Evolutionary conservation across 2,888 invertebrate species (phyloP).

Genomic region (Azorinus chamasolen): DNA sequence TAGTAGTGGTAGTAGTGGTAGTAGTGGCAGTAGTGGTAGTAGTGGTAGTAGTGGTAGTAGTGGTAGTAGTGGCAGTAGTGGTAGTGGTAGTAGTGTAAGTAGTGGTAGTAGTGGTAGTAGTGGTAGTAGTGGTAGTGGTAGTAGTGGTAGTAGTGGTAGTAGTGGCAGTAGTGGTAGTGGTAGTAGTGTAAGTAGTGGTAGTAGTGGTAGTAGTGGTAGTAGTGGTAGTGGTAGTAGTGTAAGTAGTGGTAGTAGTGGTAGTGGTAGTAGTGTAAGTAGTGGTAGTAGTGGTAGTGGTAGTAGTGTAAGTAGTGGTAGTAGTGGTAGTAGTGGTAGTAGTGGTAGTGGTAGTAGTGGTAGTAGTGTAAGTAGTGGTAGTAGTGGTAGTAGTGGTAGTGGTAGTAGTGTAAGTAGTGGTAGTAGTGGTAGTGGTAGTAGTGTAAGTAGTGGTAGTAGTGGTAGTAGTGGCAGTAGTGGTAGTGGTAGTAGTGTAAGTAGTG

Average conservation of each 20-base stretch:
- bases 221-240: no score
- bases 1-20: conserved; percentile 15
- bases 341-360: conserved; percentile 28
- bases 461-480: conserved; percentile 11
- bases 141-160: conserved; percentile 8
- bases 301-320: conserved; percentile 50
- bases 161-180: conserved; percentile 6
- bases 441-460: no score
- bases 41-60: conserved; percentile 25
- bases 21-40: conserved; percentile 10
- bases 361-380: no score
- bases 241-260: no score
- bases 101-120: conserved; percentile 14
- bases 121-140: not conserved
- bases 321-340: conserved; percentile 51
- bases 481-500: no score
- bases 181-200: no score
- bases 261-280: no score
- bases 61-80: conserved; percentile 16
- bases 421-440: no score
- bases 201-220: conserved; percentile 50
- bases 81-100: no score
- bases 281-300: no score
- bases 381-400: no score
- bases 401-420: no score